Percentiles rank a stretch among this genome's conserved stretches.
Conservation (phyloP, 2,888 invertebrate species). For the Heliconius aoede region DNA sequence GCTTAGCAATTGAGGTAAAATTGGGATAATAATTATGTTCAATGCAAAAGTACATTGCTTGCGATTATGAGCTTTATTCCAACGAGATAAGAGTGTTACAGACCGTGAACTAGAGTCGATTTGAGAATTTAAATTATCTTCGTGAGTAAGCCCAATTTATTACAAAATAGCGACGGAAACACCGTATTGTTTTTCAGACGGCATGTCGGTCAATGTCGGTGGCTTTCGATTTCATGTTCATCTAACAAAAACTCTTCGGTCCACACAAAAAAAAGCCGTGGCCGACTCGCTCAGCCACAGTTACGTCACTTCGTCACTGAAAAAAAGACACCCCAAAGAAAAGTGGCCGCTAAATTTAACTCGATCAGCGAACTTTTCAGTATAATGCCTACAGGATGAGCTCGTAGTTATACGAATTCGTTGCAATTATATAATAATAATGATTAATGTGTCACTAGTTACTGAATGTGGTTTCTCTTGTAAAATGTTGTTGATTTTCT, state of each 20-base stretch:
- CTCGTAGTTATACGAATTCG: constrained; percentile 29
- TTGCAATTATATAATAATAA: background rate
- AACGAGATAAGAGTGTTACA: constrained; percentile 3
- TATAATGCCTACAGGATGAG: background rate
- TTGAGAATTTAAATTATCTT: constrained; percentile 41
- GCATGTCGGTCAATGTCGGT: constrained; percentile 78
- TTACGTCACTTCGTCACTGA: constrained; percentile 25
- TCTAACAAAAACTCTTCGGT: constrained; percentile 44
- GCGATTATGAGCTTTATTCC: constrained; percentile 23
- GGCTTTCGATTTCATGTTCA: constrained; percentile 67
- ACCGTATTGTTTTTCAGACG: constrained; percentile 70
- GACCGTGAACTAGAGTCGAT: constrained; percentile 6
- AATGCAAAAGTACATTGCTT: background rate
- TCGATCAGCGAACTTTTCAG: background rate
- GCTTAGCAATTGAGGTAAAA: constrained; percentile 38
- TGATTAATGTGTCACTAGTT: background rate
- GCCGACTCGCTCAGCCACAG: constrained; percentile 36
- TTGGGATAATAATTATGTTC: constrained; percentile 20
- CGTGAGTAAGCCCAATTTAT: constrained; percentile 46
- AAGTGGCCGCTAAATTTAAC: constrained; percentile 16
- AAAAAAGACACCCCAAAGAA: constrained; percentile 28
- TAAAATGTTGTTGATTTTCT: background rate
- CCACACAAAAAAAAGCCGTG: constrained; percentile 39
- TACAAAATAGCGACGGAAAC: constrained; percentile 52
- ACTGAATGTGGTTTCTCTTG: background rate